Conservation (phyloP, 2,113 vertebrate genomes). For the Rhinolophus ferrumequinum region DNA sequence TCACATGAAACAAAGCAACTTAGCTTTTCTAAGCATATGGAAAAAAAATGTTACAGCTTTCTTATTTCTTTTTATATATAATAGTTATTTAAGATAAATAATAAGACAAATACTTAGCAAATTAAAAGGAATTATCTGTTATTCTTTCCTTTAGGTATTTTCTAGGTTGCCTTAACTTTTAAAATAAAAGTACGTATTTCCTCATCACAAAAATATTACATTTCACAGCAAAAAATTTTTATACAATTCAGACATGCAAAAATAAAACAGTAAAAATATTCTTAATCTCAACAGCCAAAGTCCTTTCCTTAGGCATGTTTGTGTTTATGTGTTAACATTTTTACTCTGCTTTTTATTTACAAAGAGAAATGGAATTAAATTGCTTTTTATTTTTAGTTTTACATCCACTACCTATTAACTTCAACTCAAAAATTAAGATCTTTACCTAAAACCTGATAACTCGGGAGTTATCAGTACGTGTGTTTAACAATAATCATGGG, state of each 20-base stretch:
- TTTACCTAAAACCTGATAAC: background rate
- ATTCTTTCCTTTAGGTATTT: slow-evolving; percentile 4
- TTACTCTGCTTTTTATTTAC: slow-evolving; percentile 1
- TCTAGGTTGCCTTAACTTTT: background rate
- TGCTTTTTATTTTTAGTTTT: background rate
- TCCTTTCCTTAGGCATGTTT: background rate
- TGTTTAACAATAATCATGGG: background rate
- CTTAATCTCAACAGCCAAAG: background rate
- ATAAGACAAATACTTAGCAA: background rate
- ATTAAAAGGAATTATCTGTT: background rate
- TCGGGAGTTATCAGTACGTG: background rate
- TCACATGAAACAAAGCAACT: background rate
- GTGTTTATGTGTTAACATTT: background rate
- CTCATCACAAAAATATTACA: slow-evolving; percentile 7
- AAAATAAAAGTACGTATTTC: background rate
- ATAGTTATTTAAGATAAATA: background rate
- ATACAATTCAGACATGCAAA: background rate
- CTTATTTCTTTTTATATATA: slow-evolving; percentile 34
- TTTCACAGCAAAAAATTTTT: background rate
- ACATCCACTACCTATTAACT: background rate
- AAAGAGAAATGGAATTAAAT: slow-evolving; percentile 22
- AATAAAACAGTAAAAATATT: background rate
- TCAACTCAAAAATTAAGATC: slow-evolving; percentile 1
- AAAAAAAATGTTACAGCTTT: background rate
- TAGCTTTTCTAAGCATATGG: background rate